Percentiles rank a stretch among this genome's conserved stretches.
Conservation (phyloP, 2,113 vertebrate genomes). For the Pristiophorus japonicus region DNA sequence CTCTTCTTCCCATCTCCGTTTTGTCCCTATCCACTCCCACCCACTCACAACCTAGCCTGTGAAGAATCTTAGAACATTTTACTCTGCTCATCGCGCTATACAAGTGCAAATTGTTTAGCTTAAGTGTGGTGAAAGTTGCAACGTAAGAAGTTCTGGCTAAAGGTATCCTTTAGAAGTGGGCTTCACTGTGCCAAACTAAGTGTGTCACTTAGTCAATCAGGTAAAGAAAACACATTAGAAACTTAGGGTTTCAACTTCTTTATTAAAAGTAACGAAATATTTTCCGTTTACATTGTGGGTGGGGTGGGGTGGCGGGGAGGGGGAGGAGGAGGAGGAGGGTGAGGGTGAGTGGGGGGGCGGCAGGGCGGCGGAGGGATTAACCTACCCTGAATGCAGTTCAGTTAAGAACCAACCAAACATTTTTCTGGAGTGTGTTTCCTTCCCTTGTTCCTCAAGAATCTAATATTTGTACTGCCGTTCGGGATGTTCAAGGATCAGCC, state of each 20-base stretch:
- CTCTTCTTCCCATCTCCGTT: neutral
- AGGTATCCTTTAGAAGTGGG: neutral
- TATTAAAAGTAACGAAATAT: neutral
- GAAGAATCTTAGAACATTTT: neutral
- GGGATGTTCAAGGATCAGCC: neutral
- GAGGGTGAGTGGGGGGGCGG: neutral
- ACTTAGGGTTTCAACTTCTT: neutral
- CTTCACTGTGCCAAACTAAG: no score
- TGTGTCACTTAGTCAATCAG: neutral
- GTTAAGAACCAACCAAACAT: neutral
- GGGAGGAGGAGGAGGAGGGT: no score
- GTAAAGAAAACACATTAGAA: neutral
- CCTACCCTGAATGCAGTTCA: neutral
- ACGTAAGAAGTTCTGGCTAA: neutral
- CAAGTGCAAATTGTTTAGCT: neutral
- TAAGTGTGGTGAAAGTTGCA: neutral
- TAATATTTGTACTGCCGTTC: no score
- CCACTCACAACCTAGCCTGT: neutral
- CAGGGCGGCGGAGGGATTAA: neutral
- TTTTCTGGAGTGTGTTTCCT: neutral
- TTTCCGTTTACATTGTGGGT: neutral
- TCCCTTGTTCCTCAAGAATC: no score
- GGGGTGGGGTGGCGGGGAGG: neutral
- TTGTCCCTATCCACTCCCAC: neutral
- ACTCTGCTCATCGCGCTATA: neutral